Base-by-base conservation (phyloP, 2,113 vertebrate genomes). In the Pteropus alecto region DNA sequence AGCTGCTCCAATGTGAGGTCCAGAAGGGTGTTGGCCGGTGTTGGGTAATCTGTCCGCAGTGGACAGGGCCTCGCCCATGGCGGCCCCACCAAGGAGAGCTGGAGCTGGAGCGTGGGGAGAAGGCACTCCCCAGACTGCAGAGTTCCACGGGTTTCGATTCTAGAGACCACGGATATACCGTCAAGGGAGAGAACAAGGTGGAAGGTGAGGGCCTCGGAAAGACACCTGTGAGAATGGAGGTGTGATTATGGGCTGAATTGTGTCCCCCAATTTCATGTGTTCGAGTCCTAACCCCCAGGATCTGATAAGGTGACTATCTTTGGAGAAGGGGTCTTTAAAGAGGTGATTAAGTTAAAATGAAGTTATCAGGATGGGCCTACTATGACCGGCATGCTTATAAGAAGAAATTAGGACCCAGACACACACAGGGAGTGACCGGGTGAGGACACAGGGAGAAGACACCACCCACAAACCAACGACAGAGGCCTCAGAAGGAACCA, bases 21-120 rank as follows among this genome's bases (percentile, higher is more conserved):
- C 73, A 86, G 65, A 30, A 91, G 94, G 95, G 82, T 87, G 92
- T 95, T 26, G 92, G 33, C 67, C 71, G 22, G 38, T 9, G 24
- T 88, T 86, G 82, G 77, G 48, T 68, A 77, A 93, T 97, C 58
- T 73, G 41, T 94, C 67, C 12, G 0, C 74, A 33, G 41, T 30
- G 74, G 76, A 65, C 73, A 76, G 65, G 51, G 24, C 28, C 43
- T 67, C 82, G 56, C 81, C 92, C 87, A 1, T 16, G 58, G 79
- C 60, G 9, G 41, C 61, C 56, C 74, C 90, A 73, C 83, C 92
- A 15, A 51, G 60, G 22, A 68, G 1, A 26, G 28, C 60, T 58
- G 87, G 77, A 68, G 35, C 28, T 0, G 10, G 9, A 56, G 22
- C 41, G 61, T 14, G 2, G 19, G 38, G 6, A 58, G 16, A 9